Conservation (phyloP, 2,888 invertebrate genomes). For the Syrista parreyssii region DNA sequence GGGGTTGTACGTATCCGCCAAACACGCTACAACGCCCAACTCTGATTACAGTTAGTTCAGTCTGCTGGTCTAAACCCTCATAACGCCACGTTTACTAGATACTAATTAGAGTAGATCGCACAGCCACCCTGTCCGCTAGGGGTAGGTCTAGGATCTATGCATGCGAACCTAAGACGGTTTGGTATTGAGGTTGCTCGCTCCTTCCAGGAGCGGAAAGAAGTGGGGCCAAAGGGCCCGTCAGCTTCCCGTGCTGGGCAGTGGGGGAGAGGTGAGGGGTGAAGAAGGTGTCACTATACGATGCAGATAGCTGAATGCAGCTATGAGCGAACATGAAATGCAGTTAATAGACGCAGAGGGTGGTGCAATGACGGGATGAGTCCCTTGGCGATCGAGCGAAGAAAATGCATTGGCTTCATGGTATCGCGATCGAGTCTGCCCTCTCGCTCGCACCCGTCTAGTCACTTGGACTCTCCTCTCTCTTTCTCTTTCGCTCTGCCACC, state of each 20-base stretch:
- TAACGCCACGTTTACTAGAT: slow-evolving; percentile 47
- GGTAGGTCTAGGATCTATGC: neutral
- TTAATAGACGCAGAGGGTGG: neutral
- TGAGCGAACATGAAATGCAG: neutral
- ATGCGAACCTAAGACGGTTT: neutral
- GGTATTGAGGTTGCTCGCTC: no score
- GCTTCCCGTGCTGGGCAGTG: neutral
- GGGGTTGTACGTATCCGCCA: slow-evolving; percentile 18
- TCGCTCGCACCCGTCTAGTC: neutral
- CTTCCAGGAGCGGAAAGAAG: neutral
- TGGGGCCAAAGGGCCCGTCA: neutral
- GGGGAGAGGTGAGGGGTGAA: neutral
- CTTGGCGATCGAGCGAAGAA: slow-evolving; percentile 14
- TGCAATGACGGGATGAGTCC: slow-evolving; percentile 3
- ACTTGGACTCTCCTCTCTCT: slow-evolving; percentile 31
- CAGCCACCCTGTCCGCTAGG: neutral
- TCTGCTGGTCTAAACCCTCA: slow-evolving; percentile 57
- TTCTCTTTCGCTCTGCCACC: slow-evolving; percentile 28
- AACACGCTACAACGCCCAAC: slow-evolving; percentile 51
- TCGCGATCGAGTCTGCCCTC: neutral
- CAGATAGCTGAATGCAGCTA: slow-evolving; percentile 7
- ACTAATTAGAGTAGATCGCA: slow-evolving; percentile 35
- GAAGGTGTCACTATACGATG: neutral
- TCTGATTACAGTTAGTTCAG: slow-evolving; percentile 62
- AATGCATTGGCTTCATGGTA: slow-evolving; percentile 6